Base-by-base conservation (phyloP, 2,113 vertebrate species). In the Rhinoderma darwinii region DNA sequence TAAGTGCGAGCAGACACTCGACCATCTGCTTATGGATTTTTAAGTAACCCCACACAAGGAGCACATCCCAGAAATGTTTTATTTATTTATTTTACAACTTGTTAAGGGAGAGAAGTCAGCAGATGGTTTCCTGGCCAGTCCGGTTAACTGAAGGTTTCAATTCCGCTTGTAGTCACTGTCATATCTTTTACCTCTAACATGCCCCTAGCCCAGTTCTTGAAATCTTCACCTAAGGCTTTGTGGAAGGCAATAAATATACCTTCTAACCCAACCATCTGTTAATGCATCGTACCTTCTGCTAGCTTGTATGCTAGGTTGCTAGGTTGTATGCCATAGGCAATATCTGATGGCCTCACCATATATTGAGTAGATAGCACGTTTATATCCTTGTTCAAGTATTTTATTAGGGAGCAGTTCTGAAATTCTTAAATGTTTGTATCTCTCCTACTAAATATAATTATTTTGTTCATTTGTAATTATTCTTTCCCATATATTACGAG, bases 51-150 rank as follows among this genome's bases (percentile, higher is more conserved):
- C 32, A 54, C 56, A 66, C 44, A 81, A 72, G 44, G 56, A 37
- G 77, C 47, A 82, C 27, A 73, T 47, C 77, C 83, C 66, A 44
- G 51, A 72, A 74, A 87, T 87, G 85, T 82, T 82, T 87, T 87
- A 87, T 87, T 87, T 84, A 84, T 84, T 84, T 87, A 80, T 74
- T 87, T 72, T 87, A 43, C 51, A 81, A 87, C 66, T 73, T 86
- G 84, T 86, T 86, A 82, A 87, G 66, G 47, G 77, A 86, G 61
- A 81, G 50, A 63, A 82, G 37, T 61, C 66, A 82, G 77, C 85
- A 87, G 85, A 87, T 87, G 85, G 85, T 61, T 82, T 87, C 68
- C 78, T 87, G 78, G 84, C 37, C 51, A 20, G 85, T 44, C 41
- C 27, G 6, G 39, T 77, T 61, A 76, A 66, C 72, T 86, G 37